Evolutionary conservation across 2,888 invertebrate species (phyloP), one percentile per base, ranked within the genome.

Genomic region (Agrilus biguttatus): DNA sequence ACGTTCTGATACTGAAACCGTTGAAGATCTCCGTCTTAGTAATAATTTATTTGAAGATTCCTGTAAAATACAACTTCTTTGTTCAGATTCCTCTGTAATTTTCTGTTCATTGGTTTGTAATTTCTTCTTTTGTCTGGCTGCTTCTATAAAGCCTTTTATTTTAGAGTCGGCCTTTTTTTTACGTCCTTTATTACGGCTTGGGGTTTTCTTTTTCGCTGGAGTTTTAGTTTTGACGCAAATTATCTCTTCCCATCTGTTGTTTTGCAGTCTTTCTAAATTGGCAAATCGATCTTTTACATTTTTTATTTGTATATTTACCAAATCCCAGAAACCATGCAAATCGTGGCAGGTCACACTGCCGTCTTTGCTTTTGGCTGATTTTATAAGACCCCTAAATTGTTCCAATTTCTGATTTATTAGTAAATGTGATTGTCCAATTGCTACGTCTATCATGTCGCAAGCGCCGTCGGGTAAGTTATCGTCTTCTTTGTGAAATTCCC

Each of bases 321-420:
- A 82, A 55, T 89, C 89, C 89, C 89, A 90, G 68, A 88, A 90
- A 21, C 89, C 89, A 53, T 80, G 82, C 42, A 90, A 70, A 67
- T 90, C 90, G 6, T 75, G 73, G 45, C 74, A 71, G 0, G 74
- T 77, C 36, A 82, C 72, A 8, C 72, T 64, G 49, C 71, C 69
- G 23, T 65, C 58, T n/a, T 69, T 69, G 23, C 67, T 60, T 21
- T 53, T 51, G 14, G 50, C 28, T 32, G 44, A 43, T 42, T 65
- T 63, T 50, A 75, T 76, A 37, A 84, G 66, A 35, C 69, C 65
- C 39, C 72, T 69, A 61, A 89, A 89, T 67, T 88, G 84, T 57
- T 77, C 69, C 60, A 89, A 76, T 62, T 89, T 89, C 62, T 86
- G 79, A 5, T 71, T 71, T 50, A 86, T 72, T 44, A 91, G 68